phyloP scores from a whole-genome alignment of 2,797 vertebrate species.

The Peromyscus nudipes region DNA sequence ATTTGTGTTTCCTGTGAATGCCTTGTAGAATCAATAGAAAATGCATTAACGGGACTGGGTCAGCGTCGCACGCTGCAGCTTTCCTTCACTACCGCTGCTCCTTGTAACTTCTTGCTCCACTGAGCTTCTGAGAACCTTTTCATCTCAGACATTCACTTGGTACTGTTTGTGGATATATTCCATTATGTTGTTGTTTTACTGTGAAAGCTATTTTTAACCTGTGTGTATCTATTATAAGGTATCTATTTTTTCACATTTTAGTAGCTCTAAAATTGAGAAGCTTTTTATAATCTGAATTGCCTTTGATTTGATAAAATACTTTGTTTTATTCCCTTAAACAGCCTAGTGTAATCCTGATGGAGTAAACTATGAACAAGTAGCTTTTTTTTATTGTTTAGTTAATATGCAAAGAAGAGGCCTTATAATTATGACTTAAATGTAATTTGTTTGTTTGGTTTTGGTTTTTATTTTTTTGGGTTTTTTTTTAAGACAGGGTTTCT shows the following conservation, averaged over 20 bases:
- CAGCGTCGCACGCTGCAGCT: background rate
- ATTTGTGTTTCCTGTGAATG: background rate
- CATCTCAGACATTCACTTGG: background rate
- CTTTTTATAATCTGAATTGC: conserved; percentile 39
- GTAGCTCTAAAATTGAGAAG: conserved; percentile 8
- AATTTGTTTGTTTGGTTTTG: background rate
- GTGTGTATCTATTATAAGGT: background rate
- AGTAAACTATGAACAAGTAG: conserved; percentile 52
- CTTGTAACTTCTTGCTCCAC: conserved; percentile 13
- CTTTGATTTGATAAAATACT: conserved; percentile 56
- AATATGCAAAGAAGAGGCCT: conserved; percentile 39
- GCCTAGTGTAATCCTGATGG: conserved; percentile 39
- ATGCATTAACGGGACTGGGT: background rate
- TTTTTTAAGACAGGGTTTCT: no score
- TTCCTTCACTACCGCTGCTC: background rate
- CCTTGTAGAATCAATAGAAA: conserved; percentile 45
- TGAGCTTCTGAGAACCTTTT: conserved; percentile 26
- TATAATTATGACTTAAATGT: conserved; percentile 60
- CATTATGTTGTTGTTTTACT: background rate
- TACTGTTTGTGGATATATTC: conserved; percentile 23
- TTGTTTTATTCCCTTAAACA: conserved; percentile 4
- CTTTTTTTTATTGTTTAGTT: conserved; percentile 63
- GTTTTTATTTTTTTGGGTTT: no score
- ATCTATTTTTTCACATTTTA: background rate
- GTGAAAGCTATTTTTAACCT: conserved; percentile 22